Percentiles rank a stretch among this genome's conserved stretches.
phyloP scores from a whole-genome alignment of 2,797 vertebrate genomes.

The Psittacula echo region DNA sequence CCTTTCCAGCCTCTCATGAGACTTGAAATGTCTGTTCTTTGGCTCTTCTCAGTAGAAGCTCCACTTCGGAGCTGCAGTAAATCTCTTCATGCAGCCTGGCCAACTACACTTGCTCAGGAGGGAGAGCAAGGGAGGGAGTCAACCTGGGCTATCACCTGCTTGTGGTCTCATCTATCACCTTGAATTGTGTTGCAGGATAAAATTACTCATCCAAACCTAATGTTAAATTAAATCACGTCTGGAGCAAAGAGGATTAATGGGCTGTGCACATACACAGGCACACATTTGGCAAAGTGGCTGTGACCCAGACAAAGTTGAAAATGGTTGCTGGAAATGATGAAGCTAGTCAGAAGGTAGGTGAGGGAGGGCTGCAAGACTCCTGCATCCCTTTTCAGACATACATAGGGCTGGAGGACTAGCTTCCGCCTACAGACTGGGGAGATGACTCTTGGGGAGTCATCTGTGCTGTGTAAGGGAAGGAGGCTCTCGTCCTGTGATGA shows the following conservation, averaged over 20 bases:
- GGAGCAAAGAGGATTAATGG: conserved; percentile 49
- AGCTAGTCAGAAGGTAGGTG: not conserved
- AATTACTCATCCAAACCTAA: conserved; percentile 77
- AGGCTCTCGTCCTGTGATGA: not conserved
- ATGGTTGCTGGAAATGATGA: conserved; percentile 1
- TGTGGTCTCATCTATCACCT: conserved; percentile 74
- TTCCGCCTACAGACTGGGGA: not conserved
- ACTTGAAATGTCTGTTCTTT: not conserved
- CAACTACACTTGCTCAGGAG: not conserved
- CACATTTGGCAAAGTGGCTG: not conserved
- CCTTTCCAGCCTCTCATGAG: not conserved
- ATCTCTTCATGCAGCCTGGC: not conserved
- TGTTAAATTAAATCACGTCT: conserved; percentile 74
- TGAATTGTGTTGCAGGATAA: conserved; percentile 71
- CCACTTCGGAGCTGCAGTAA: not conserved
- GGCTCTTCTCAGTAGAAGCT: not conserved
- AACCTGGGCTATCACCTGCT: conserved; percentile 47
- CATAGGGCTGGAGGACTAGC: not conserved
- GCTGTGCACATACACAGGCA: not conserved
- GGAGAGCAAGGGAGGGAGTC: not conserved
- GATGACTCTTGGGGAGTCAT: not conserved
- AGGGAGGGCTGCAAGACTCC: not conserved
- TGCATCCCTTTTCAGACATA: not conserved
- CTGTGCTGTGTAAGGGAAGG: not conserved
- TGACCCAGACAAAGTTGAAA: conserved; percentile 3